Percentiles rank a stretch among this genome's conserved stretches.
These are phyloP conservation scores for Drosophila littoralis DNA, from an alignment of 1,140 invertebrate species.

Conservation along the genomic window DNA sequence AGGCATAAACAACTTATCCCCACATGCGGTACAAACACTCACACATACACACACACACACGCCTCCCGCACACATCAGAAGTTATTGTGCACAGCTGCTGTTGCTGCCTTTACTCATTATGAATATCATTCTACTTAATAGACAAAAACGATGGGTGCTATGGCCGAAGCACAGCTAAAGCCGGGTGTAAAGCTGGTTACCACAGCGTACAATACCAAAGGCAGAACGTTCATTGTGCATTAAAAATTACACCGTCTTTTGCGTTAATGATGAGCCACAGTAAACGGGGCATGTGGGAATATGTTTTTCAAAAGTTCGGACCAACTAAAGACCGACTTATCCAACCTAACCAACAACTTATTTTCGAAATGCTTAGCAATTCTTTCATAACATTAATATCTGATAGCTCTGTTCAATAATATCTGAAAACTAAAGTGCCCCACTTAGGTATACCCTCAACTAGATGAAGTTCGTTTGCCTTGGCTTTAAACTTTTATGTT, in stretches of 20 bases:
- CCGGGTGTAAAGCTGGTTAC: neutral
- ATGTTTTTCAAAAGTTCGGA: neutral
- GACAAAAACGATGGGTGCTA: slow-evolving; percentile 30
- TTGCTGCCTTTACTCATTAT: slow-evolving; percentile 74
- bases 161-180: neutral
- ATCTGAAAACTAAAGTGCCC: no score
- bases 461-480: no score
- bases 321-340: neutral
- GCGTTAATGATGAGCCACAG: slow-evolving; percentile 66
- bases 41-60: neutral
- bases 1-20: neutral
- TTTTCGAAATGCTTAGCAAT: no score
- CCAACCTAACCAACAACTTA: no score
- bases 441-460: no score
- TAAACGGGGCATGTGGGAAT: slow-evolving; percentile 28
- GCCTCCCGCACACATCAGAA: slow-evolving; percentile 35
- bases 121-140: slow-evolving; percentile 78
- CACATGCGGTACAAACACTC: slow-evolving; percentile 5
- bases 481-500: no score
- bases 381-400: no score
- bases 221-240: slow-evolving; percentile 50
- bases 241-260: slow-evolving; percentile 69
- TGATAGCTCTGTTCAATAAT: no score
- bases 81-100: slow-evolving; percentile 73
- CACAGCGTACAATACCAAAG: slow-evolving; percentile 10